phyloP scores from a whole-genome alignment of 1,140 invertebrate species.

The Leptestheria dahalacensis region DNA sequence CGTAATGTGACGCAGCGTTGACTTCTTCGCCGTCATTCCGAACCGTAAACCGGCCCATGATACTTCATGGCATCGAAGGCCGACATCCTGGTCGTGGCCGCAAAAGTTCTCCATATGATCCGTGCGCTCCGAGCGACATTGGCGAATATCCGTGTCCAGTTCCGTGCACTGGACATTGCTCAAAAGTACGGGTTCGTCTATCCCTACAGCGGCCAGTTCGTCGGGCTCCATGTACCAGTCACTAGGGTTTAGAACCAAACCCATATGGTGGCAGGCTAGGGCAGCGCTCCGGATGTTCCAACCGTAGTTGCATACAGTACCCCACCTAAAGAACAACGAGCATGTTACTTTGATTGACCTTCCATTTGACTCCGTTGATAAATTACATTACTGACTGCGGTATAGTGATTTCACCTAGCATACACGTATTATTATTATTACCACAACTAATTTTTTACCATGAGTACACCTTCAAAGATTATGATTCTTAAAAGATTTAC shows the following conservation, averaged over 20 bases:
- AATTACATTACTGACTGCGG: no score
- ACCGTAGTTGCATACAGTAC: conserved; percentile 89
- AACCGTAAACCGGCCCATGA: conserved; percentile 86
- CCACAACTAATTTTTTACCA: neutral
- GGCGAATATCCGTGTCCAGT: conserved; percentile 79
- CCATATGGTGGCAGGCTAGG: conserved; percentile 87
- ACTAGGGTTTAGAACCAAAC: conserved; percentile 75
- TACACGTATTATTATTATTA: neutral
- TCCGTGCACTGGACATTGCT: conserved; percentile 80
- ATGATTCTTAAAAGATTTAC: no score
- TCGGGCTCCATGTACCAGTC: conserved; percentile 73
- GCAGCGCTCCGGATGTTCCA: conserved; percentile 88
- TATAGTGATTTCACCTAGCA: no score
- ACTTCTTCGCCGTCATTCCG: conserved; percentile 67
- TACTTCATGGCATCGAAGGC: conserved; percentile 70
- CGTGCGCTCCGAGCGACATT: conserved; percentile 61
- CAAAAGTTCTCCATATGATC: conserved; percentile 79
- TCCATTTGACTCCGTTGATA: no score
- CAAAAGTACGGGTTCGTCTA: conserved; percentile 55
- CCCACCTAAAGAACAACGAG: conserved; percentile 50
- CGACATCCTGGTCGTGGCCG: conserved; percentile 69
- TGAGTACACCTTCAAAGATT: no score
- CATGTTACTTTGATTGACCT: no score
- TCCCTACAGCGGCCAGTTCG: conserved; percentile 61
- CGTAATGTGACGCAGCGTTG: conserved; percentile 71